Evolutionary conservation across 2,797 vertebrate species (phyloP).

Genomic region (Pogonophryne albipinna): DNA sequence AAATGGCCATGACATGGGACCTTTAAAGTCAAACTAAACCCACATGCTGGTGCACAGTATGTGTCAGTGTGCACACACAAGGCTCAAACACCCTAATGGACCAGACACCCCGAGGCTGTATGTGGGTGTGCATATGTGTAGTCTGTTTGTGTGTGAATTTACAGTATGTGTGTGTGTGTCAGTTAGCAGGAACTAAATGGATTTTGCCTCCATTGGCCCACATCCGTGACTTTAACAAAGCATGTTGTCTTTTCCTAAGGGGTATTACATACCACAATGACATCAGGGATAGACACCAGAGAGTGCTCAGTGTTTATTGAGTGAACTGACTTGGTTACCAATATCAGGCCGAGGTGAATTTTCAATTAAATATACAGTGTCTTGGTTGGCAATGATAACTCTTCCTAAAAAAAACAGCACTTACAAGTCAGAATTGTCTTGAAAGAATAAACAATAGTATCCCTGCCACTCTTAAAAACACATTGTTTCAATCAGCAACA

Average conservation of each 20-base stretch:
- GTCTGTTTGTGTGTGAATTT: slow-evolving; percentile 10
- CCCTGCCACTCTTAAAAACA: slow-evolving; percentile 39
- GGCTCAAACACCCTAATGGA: slow-evolving; percentile 45
- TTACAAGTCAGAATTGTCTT: slow-evolving; percentile 7
- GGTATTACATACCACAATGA: slow-evolving; percentile 36
- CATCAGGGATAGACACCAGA: slow-evolving; percentile 40
- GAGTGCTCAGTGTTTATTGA: slow-evolving; percentile 47
- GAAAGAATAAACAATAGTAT: slow-evolving; percentile 7
- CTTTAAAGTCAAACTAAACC: slow-evolving; percentile 36
- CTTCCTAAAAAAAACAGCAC: slow-evolving; percentile 1
- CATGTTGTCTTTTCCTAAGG: slow-evolving; percentile 45
- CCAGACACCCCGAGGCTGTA: slow-evolving; percentile 51
- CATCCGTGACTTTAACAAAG: slow-evolving; percentile 58
- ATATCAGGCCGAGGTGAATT: slow-evolving; percentile 30
- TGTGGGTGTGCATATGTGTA: slow-evolving; percentile 27
- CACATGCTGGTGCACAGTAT: slow-evolving; percentile 37
- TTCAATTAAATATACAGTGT: slow-evolving; percentile 37
- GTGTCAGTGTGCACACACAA: slow-evolving; percentile 15
- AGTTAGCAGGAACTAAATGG: slow-evolving; percentile 45
- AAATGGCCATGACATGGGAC: too few species aligned
- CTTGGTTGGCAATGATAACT: slow-evolving; percentile 19
- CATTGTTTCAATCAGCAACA: slow-evolving; percentile 42
- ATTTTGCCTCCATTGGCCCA: slow-evolving; percentile 51
- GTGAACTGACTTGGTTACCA: slow-evolving; percentile 37
- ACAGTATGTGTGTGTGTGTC: slow-evolving; percentile 19